A percentile compares a stretch with the other conserved stretches of the same genome.
Conservation (phyloP, 1,140 invertebrate species). For the Apis cerana region DNA sequence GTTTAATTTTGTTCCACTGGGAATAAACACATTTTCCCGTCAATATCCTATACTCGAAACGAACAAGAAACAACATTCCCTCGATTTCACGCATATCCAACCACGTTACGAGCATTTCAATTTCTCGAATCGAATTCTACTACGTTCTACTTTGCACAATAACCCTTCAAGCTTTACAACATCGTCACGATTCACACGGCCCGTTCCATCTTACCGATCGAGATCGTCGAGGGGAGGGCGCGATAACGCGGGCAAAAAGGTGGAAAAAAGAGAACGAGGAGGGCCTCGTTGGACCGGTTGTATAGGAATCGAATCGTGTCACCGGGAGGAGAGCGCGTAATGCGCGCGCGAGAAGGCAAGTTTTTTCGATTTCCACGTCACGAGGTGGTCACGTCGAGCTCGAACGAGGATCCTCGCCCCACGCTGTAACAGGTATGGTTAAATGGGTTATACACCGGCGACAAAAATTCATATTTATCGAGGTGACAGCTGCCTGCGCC, state of each 20-base stretch:
- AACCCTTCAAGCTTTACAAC: background rate
- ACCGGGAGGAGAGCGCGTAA: constrained; percentile 33
- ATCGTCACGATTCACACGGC: background rate
- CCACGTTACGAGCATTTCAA: background rate
- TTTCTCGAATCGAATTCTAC: background rate
- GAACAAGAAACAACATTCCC: no score
- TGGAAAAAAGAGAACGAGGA: constrained; percentile 8
- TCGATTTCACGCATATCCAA: no score
- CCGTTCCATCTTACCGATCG: background rate
- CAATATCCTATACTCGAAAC: no score
- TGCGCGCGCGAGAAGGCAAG: constrained; percentile 15
- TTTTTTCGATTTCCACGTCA: constrained; percentile 44
- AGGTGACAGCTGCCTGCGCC: background rate
- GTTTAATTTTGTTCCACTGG: no score
- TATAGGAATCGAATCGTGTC: constrained; percentile 47
- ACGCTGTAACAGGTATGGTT: constrained; percentile 34
- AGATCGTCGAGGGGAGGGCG: background rate
- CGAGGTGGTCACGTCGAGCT: constrained; percentile 28
- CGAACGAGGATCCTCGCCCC: background rate
- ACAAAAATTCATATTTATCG: constrained; percentile 53
- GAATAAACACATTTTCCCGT: no score
- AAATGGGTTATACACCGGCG: constrained; percentile 51
- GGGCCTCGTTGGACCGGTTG: constrained; percentile 39
- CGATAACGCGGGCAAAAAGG: constrained; percentile 13
- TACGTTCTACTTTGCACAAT: background rate